These are phyloP conservation scores for Monarcha castaneiventris DNA, from an alignment of 2,113 vertebrate genomes.

Conservation along the genomic window DNA sequence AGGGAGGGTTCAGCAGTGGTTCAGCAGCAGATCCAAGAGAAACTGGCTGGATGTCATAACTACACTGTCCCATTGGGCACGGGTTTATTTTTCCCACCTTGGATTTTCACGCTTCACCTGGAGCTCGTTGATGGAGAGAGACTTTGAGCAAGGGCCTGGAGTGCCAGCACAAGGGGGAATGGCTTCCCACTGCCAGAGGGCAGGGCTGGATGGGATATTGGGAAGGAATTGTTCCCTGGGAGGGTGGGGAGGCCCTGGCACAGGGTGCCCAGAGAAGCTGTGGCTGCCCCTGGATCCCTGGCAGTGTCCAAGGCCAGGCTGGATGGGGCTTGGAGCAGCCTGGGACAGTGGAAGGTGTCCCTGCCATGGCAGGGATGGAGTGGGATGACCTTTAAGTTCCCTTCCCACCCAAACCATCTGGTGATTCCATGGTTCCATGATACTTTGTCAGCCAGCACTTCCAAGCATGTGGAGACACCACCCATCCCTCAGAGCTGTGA, in stretches of 20 bases:
- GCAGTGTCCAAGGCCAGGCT: rapidly evolving
- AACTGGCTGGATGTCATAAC: background rate
- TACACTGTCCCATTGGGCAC: background rate
- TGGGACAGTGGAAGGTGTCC: rapidly evolving
- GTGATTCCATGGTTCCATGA: background rate
- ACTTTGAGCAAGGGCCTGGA: background rate
- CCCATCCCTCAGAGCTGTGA: background rate
- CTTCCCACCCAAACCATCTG: background rate
- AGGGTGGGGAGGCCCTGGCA: background rate
- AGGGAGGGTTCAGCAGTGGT: background rate
- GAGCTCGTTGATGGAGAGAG: background rate
- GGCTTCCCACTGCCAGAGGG: background rate
- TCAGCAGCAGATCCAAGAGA: background rate
- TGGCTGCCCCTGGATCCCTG: background rate
- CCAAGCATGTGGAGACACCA: background rate
- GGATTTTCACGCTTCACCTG: background rate
- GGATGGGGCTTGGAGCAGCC: rapidly evolving
- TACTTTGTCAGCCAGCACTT: background rate
- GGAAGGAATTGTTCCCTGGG: background rate
- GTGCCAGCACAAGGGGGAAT: background rate
- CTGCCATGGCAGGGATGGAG: background rate
- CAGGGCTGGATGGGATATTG: rapidly evolving
- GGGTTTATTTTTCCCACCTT: background rate
- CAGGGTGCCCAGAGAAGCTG: background rate
- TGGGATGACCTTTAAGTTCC: background rate